Conservation (phyloP, 2,797 vertebrate species). For the Etheostoma nigrum region DNA sequence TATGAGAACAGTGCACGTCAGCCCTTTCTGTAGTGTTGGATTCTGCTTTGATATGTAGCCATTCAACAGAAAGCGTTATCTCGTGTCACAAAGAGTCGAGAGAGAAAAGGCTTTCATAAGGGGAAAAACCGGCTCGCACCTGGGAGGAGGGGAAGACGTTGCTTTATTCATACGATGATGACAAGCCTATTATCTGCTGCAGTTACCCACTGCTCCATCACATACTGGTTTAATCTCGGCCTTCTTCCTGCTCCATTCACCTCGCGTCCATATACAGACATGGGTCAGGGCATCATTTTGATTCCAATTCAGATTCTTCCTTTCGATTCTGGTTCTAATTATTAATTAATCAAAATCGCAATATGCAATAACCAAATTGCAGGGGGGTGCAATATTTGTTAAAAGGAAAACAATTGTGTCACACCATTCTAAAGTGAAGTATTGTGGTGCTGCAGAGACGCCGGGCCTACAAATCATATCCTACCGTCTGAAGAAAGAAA, state of each 20-base stretch:
- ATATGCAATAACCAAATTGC: too few species aligned
- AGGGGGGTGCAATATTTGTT: too few species aligned
- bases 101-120: conserved; percentile 11
- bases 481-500: too few species aligned
- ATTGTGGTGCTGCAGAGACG: too few species aligned
- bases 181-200: conserved; percentile 11
- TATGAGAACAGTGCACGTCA: background rate
- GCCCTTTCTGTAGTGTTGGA: background rate
- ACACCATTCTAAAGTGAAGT: too few species aligned
- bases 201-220: conserved; percentile 18
- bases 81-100: conserved; percentile 9
- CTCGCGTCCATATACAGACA: background rate
- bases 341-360: too few species aligned
- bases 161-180: conserved; percentile 26
- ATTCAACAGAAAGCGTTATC: conserved; percentile 24
- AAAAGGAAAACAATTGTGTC: too few species aligned
- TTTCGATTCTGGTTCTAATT: too few species aligned
- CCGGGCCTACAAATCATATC: too few species aligned
- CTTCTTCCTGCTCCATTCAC: conserved; percentile 25
- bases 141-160: background rate
- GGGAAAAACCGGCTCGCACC: conserved; percentile 24
- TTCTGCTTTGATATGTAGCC: conserved; percentile 19
- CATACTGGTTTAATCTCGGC: background rate
- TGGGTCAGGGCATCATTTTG: too few species aligned
- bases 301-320: too few species aligned